phyloP scores from a whole-genome alignment of 1,140 invertebrate genomes.

The Ceratitis capitata region DNA sequence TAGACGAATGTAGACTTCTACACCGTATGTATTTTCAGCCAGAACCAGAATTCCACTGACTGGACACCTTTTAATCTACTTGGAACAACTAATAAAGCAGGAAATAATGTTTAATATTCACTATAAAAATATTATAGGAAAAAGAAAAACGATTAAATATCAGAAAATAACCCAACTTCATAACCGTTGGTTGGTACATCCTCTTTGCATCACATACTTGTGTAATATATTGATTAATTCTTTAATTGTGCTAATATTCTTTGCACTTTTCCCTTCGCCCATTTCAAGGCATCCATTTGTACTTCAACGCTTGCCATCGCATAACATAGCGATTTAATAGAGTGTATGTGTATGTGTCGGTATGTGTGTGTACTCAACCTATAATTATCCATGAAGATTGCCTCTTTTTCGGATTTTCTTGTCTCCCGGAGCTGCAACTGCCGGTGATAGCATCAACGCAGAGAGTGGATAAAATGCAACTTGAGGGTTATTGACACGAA shows the following conservation, averaged over 20 bases:
- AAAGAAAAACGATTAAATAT: not conserved
- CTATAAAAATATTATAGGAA: not conserved
- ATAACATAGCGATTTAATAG: not conserved
- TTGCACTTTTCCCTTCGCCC: not conserved
- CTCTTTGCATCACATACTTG: not conserved
- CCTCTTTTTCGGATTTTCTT: constrained; percentile 8
- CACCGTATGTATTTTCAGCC: too few relatives aligned
- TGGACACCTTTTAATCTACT: too few relatives aligned
- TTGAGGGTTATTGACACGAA: constrained; percentile 34
- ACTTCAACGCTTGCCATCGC: not conserved
- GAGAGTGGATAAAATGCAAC: constrained; percentile 27
- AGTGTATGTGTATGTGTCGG: not conserved
- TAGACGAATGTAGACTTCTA: too few relatives aligned
- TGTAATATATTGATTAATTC: not conserved
- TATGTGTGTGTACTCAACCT: not conserved
- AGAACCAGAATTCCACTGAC: too few relatives aligned
- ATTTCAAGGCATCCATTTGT: not conserved
- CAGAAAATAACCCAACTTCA: not conserved
- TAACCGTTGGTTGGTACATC: too few relatives aligned
- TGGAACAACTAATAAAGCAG: too few relatives aligned
- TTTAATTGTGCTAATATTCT: constrained; percentile 3
- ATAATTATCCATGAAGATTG: constrained; percentile 28
- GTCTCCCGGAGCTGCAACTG: constrained; percentile 9
- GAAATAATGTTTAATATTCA: too few relatives aligned
- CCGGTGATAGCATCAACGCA: not conserved